These are phyloP conservation scores for Nesoenas mayeri DNA, from an alignment of 2,113 vertebrate genomes.

Conservation along the genomic window DNA sequence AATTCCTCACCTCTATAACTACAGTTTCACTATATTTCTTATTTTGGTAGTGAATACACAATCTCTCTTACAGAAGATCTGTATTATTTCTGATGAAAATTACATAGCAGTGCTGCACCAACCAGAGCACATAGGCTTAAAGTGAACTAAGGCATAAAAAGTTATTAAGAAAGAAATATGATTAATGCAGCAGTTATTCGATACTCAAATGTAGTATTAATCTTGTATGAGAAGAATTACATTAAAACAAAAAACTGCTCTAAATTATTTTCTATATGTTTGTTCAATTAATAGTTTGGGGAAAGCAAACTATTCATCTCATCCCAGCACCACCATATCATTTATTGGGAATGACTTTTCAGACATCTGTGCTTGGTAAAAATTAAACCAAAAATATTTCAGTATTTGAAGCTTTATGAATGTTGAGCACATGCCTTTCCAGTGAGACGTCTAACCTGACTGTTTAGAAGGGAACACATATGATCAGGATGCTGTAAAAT, in stretches of 20 bases:
- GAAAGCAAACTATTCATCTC: background rate
- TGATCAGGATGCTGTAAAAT: background rate
- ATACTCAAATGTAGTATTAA: background rate
- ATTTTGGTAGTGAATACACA: background rate
- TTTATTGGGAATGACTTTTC: background rate
- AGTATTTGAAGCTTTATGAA: background rate
- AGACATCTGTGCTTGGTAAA: background rate
- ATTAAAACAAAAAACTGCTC: background rate
- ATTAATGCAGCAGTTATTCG: background rate
- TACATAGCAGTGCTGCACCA: background rate
- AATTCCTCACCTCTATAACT: background rate
- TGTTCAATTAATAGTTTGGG: background rate
- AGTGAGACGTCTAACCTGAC: background rate
- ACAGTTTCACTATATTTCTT: conserved; percentile 1
- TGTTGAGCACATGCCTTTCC: background rate
- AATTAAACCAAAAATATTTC: background rate
- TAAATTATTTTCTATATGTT: background rate
- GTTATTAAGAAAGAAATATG: background rate
- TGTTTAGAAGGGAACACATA: background rate
- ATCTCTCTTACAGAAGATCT: background rate
- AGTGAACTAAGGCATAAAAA: conserved; percentile 2
- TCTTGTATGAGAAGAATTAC: background rate
- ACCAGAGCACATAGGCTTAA: background rate
- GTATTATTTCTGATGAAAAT: conserved; percentile 34
- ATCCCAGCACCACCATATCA: background rate